These are phyloP conservation scores for Sycophila texana DNA, from an alignment of 2,888 invertebrate genomes.

Conservation along the genomic window DNA sequence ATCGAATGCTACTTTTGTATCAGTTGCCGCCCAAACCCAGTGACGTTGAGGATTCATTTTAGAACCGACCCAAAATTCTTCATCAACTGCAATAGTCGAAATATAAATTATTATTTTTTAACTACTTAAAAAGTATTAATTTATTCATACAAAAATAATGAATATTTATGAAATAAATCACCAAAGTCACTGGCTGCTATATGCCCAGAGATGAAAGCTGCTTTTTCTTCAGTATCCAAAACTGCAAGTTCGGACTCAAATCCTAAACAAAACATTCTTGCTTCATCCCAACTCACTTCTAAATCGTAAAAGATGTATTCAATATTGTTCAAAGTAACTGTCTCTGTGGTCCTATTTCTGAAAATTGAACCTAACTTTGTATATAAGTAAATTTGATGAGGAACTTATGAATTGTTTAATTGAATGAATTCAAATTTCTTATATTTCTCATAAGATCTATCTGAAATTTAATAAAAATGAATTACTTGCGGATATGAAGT, in stretches of 20 bases:
- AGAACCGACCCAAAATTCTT: conserved; percentile 61
- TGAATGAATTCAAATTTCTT: too few relatives aligned
- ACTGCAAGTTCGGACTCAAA: conserved; percentile 59
- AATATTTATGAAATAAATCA: neutral
- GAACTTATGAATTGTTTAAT: too few relatives aligned
- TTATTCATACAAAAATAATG: conserved; percentile 4
- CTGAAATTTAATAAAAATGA: too few relatives aligned
- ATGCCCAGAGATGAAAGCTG: conserved; percentile 43
- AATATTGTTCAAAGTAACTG: conserved; percentile 45
- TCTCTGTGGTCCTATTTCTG: conserved; percentile 10
- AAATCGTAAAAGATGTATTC: conserved; percentile 60
- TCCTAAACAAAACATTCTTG: conserved; percentile 59
- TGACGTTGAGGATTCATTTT: conserved; percentile 46
- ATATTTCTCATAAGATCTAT: too few relatives aligned
- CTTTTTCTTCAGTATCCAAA: conserved; percentile 58
- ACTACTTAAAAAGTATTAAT: conserved; percentile 7
- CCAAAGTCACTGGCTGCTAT: conserved; percentile 23
- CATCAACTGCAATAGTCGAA: conserved; percentile 35
- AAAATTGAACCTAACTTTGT: conserved; percentile 31
- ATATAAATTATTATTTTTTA: neutral
- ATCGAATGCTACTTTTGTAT: conserved; percentile 30
- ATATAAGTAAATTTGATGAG: neutral
- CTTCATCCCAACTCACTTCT: conserved; percentile 61
- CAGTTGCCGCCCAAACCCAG: conserved; percentile 58
- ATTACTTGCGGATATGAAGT: too few relatives aligned